A percentile compares a stretch with the other conserved stretches of the same genome.
These are phyloP conservation scores for Holotrichia oblita DNA, from an alignment of 1,140 invertebrate genomes.

Conservation along the genomic window DNA sequence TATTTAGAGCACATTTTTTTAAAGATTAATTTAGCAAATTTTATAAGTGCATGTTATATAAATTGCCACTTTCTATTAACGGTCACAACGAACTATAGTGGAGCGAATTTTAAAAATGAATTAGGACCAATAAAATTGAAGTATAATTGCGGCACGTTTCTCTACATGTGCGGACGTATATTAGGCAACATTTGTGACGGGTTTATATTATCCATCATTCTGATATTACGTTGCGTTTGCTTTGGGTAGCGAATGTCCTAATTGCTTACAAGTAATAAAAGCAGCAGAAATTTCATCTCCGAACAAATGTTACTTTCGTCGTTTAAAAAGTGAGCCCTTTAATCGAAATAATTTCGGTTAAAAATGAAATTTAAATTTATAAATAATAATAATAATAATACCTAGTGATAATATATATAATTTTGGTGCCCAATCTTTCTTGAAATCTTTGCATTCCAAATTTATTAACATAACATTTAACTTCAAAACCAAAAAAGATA, in stretches of 20 bases:
- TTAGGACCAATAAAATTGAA: slow-evolving; percentile 26
- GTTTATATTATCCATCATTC: slow-evolving; percentile 11
- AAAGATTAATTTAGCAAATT: too few species aligned
- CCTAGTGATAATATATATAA: too few species aligned
- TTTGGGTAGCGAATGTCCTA: neutral
- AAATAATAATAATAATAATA: too few species aligned
- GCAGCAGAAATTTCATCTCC: neutral
- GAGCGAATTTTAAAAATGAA: neutral
- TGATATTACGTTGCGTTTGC: slow-evolving; percentile 15
- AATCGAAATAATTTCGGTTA: neutral
- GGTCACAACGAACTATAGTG: neutral
- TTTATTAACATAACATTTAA: too few species aligned
- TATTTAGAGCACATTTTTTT: too few species aligned
- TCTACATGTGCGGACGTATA: slow-evolving; percentile 5
- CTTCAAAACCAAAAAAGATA: too few species aligned
- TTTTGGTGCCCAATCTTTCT: too few species aligned
- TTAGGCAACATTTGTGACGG: slow-evolving; percentile 28
- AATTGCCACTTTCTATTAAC: neutral
- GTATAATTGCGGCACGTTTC: slow-evolving; percentile 25
- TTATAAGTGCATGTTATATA: too few species aligned
- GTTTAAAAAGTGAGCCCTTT: neutral
- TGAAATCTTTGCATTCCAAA: too few species aligned
- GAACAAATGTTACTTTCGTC: slow-evolving; percentile 7
- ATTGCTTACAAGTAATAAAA: neutral
- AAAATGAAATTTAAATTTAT: too few species aligned